These are phyloP conservation scores for Syrista parreyssii DNA, from an alignment of 2,888 invertebrate genomes.

Conservation along the genomic window DNA sequence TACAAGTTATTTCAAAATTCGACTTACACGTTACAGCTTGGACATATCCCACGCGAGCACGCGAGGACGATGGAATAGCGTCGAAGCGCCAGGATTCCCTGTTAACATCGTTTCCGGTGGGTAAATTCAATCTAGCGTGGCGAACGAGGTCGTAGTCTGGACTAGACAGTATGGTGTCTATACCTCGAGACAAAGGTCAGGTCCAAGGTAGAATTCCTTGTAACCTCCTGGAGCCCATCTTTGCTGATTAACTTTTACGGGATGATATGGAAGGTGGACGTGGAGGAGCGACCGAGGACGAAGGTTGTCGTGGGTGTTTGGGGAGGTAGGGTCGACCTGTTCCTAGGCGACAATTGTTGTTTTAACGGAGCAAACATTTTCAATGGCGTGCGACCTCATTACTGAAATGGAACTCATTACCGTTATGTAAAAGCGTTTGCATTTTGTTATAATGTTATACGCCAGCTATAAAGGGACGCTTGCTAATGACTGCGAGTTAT, in stretches of 20 bases:
- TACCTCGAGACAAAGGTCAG: neutral
- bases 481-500: constrained; percentile 58
- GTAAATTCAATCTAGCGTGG: constrained; percentile 46
- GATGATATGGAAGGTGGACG: neutral
- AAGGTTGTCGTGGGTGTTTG: constrained; percentile 23
- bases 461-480: constrained; percentile 28
- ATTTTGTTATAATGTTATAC: constrained; percentile 45
- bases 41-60: neutral
- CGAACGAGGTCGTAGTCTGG: constrained; percentile 9
- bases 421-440: constrained; percentile 51
- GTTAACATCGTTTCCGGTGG: constrained; percentile 47
- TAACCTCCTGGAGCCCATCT: constrained; percentile 40
- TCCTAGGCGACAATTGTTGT: constrained; percentile 31
- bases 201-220: constrained; percentile 34
- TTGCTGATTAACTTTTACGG: constrained; percentile 48
- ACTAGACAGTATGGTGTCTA: constrained; percentile 6
- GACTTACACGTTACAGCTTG: neutral
- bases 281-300: neutral
- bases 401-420: constrained; percentile 62
- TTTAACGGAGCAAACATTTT: constrained; percentile 34
- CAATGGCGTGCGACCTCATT: constrained; percentile 62
- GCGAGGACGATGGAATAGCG: neutral
- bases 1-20: neutral
- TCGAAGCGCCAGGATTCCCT: constrained; percentile 9
- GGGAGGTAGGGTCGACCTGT: constrained; percentile 9